Evolutionary conservation across 2,888 invertebrate genomes (phyloP), one percentile per base, ranked within the genome.

Genomic region (Carpatolechia fugitivella): DNA sequence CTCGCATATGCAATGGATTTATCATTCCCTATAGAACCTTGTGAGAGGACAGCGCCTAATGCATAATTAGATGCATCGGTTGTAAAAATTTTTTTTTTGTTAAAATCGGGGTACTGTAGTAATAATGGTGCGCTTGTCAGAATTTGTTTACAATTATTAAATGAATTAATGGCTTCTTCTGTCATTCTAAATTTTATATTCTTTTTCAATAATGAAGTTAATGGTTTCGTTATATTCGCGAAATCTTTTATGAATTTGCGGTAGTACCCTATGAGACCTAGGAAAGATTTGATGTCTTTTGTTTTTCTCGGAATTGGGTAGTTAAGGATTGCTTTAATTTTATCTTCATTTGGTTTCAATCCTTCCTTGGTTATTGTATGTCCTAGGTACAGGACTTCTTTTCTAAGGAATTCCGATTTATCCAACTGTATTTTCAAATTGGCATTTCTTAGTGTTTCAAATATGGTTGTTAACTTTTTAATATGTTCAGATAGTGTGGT

Each of bases 201-300:
- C 49, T 63, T 65, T 36, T 63, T 70, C 60, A 69, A 51, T 59
- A 54, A 68, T 40, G 14, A 18, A 14, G 62, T 66, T 48, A 60
- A 38, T 18, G 60, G 65, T 58, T 60, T 56, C 3, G 64, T 62
- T 3, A 65, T 24, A 44, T 60, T 57, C 0, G 65, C 24, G 61
- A 64, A 64, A 31, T 67, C 58, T 13, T 58, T 56, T 1, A 69
- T 60, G 29, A 67, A 68, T 54, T 56, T 57, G 0, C 62, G 41
- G 33, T 63, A 64, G n/a, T 64, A 61, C 0, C 64, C 66, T 7
- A 61, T 41, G n/a, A 65, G 20, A 8, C 62, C 64, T 14, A 65
- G 40, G 46, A 66, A 61, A 1, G 50, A 18, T 57, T 63, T 63
- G 2, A 18, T 10, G 16, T 18, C 24, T 24, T 3, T 24, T 6